phyloP scores from a whole-genome alignment of 2,888 invertebrate species.

The Netelia virgata region DNA sequence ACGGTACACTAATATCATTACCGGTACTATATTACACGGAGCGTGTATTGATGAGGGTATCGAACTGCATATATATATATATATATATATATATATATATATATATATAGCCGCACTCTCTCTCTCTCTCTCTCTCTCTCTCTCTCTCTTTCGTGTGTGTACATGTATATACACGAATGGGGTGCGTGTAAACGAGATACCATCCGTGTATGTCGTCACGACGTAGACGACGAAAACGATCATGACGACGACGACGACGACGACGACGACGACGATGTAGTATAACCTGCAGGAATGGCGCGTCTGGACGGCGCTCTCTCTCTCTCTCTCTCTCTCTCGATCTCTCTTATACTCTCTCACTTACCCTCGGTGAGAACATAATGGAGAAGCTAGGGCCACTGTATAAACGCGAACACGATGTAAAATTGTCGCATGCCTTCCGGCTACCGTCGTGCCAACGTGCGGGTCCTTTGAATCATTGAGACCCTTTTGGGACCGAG shows the following conservation, averaged over 20 bases:
- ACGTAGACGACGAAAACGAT: conserved; percentile 47
- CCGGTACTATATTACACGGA: conserved; percentile 2
- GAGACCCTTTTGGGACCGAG: conserved; percentile 63
- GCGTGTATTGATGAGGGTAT: conserved; percentile 3
- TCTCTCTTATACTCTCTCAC: too few relatives aligned
- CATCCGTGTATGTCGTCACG: conserved; percentile 43
- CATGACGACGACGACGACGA: conserved; percentile 46
- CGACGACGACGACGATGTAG: conserved; percentile 49
- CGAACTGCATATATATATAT: not conserved
- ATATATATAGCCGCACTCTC: not conserved
- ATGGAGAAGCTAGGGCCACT: conserved; percentile 46
- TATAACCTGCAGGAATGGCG: conserved; percentile 56
- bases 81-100: not conserved
- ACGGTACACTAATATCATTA: conserved; percentile 32
- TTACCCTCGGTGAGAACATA: conserved; percentile 25
- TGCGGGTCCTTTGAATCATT: conserved; percentile 70
- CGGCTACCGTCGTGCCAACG: conserved; percentile 68
- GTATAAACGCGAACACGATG: conserved; percentile 67
- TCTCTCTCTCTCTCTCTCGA: too few relatives aligned
- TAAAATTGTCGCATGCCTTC: conserved; percentile 73
- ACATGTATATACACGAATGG: conserved; percentile 9
- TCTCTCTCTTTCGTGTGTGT: too few relatives aligned
- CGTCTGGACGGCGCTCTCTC: conserved; percentile 49
- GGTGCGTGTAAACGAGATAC: conserved; percentile 50
- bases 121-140: too few relatives aligned